These are phyloP conservation scores for Helobdella robusta DNA, from an alignment of 2,888 invertebrate genomes.

Conservation along the genomic window DNA sequence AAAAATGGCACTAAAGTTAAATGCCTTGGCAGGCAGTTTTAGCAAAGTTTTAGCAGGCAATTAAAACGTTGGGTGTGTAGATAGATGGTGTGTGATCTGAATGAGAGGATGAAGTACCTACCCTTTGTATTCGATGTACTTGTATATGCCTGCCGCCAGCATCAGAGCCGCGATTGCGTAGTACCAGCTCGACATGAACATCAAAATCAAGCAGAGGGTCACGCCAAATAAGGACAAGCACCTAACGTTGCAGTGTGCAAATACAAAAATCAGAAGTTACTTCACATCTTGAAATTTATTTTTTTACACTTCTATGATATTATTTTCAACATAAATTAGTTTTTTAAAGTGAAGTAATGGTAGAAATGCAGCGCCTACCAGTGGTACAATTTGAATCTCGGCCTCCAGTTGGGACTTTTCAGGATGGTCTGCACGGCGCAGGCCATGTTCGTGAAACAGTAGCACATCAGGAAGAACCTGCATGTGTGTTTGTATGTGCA, in stretches of 20 bases:
- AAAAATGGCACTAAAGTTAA: no score
- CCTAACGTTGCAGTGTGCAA: constrained; percentile 41
- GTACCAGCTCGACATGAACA: constrained; percentile 51
- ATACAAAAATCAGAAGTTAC: no score
- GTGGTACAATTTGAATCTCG: constrained; percentile 93
- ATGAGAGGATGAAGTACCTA: no score
- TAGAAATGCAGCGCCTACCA: constrained; percentile 59
- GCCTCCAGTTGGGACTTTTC: constrained; percentile 87
- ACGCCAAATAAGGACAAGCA: constrained; percentile 47
- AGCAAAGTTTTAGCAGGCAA: no score
- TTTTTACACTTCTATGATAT: not conserved
- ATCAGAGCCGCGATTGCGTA: constrained; percentile 48
- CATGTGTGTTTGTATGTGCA: no score
- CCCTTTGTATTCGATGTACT: constrained; percentile 51
- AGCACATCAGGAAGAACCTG: constrained; percentile 96
- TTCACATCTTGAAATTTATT: no score
- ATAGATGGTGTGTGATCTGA: no score
- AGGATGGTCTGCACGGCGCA: constrained; percentile 94
- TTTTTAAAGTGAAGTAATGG: not conserved
- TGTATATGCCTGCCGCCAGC: constrained; percentile 48
- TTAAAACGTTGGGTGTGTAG: no score
- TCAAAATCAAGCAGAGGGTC: constrained; percentile 46
- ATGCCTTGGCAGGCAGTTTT: no score
- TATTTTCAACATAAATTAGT: not conserved
- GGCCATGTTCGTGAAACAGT: constrained; percentile 96